Conservation (phyloP, 2,888 invertebrate species). For the Oligia fasciuncula region DNA sequence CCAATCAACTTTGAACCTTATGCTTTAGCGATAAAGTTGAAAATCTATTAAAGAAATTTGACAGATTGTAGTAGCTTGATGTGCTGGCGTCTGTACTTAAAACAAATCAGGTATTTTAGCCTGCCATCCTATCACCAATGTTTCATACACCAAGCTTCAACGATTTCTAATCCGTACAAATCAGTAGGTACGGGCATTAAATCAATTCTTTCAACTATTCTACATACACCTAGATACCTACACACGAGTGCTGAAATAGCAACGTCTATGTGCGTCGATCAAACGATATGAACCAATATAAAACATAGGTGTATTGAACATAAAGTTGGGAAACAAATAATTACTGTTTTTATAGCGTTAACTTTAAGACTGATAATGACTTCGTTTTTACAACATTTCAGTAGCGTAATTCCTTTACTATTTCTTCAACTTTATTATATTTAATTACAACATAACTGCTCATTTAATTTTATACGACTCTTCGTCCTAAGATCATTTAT, state of each 20-base stretch:
- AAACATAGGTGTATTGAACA: constrained; percentile 21
- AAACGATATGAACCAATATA: constrained; percentile 33
- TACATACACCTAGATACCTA: neutral
- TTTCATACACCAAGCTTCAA: neutral
- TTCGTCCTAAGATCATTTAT: neutral
- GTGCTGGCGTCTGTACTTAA: neutral
- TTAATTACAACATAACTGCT: constrained; percentile 14
- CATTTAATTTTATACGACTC: constrained; percentile 7
- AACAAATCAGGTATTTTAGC: neutral
- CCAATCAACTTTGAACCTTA: too few species aligned
- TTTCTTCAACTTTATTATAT: constrained; percentile 26
- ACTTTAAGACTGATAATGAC: constrained; percentile 20
- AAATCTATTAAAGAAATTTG: too few species aligned
- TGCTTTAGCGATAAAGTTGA: too few species aligned
- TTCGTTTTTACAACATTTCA: constrained; percentile 30
- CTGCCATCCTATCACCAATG: neutral
- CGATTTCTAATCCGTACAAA: neutral
- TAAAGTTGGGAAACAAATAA: constrained; percentile 29
- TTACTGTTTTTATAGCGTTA: constrained; percentile 42
- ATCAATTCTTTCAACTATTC: constrained; percentile 29
- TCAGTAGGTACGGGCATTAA: neutral
- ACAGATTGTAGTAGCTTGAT: too few species aligned
- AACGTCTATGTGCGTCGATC: constrained; percentile 5
- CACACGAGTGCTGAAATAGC: constrained; percentile 11
- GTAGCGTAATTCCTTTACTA: constrained; percentile 30